Evolutionary conservation across 2,113 vertebrate species (phyloP).

Genomic region (Rousettus leschenaultii): DNA sequence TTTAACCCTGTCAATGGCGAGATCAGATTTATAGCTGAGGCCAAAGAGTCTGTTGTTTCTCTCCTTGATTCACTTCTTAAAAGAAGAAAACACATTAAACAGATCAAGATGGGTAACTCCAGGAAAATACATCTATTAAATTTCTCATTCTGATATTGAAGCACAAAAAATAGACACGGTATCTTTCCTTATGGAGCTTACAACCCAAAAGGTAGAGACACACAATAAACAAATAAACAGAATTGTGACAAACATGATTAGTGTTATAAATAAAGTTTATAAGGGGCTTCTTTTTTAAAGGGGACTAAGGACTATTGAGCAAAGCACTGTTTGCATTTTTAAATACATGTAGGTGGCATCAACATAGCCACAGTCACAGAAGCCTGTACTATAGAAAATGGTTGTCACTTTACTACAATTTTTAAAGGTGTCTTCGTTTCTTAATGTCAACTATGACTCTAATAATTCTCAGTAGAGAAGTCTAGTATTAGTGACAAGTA

Average conservation of each 20-base stretch:
- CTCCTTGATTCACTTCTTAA: neutral
- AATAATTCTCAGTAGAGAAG: neutral
- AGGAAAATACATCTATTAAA: neutral
- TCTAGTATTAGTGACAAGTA: neutral
- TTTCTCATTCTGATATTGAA: neutral
- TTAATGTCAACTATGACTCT: neutral
- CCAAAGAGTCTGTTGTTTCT: neutral
- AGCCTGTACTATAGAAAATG: neutral
- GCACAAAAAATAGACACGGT: neutral
- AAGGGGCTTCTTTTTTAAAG: too few species aligned
- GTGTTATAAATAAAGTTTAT: neutral
- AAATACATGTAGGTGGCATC: neutral
- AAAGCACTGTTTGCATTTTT: neutral
- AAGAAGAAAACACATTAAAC: neutral
- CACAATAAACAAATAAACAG: neutral
- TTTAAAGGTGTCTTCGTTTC: neutral
- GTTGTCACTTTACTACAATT: neutral
- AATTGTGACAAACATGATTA: neutral
- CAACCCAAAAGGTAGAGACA: neutral
- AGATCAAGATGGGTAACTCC: neutral
- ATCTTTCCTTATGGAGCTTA: neutral
- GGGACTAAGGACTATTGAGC: neutral
- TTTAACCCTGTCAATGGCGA: neutral
- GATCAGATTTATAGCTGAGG: neutral
- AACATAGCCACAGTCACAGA: neutral